Evolutionary conservation across 1,140 invertebrate species (phyloP).

Genomic region (Anadara kagoshimensis): DNA sequence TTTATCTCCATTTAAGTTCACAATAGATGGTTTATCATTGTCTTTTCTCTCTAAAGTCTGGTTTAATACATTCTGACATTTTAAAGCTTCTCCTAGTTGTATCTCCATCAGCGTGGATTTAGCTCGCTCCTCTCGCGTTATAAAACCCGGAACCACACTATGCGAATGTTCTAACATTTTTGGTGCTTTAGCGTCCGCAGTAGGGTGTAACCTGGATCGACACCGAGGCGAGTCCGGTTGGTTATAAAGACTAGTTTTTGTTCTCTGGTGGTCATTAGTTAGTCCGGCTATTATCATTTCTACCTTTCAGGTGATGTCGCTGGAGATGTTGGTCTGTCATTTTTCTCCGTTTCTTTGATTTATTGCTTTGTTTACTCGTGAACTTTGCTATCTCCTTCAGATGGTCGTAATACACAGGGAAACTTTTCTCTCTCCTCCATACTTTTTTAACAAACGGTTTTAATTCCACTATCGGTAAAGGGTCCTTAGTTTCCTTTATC

Average conservation of each 20-base stretch:
- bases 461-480: constrained; percentile 53
- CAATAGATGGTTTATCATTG: constrained; percentile 40
- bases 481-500: constrained; percentile 35
- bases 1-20: constrained; percentile 45
- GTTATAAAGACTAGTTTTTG: background rate
- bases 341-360: constrained; percentile 4
- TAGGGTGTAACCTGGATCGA: constrained; percentile 45
- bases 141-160: constrained; percentile 51
- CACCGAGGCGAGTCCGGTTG: constrained; percentile 34
- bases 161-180: constrained; percentile 49
- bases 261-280: constrained; percentile 1
- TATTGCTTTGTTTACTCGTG: constrained; percentile 13
- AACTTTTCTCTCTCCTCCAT: constrained; percentile 54
- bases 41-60: constrained; percentile 38
- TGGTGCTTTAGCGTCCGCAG: constrained; percentile 35
- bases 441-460: constrained; percentile 58
- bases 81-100: constrained; percentile 36
- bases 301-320: constrained; percentile 27
- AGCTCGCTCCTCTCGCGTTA: constrained; percentile 45
- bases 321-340: background rate
- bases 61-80: constrained; percentile 33
- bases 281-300: constrained; percentile 34
- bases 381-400: constrained; percentile 20
- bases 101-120: constrained; percentile 53
- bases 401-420: constrained; percentile 40